Evolutionary conservation across 2,113 vertebrate species (phyloP).

Genomic region (Semnornis frantzii): DNA sequence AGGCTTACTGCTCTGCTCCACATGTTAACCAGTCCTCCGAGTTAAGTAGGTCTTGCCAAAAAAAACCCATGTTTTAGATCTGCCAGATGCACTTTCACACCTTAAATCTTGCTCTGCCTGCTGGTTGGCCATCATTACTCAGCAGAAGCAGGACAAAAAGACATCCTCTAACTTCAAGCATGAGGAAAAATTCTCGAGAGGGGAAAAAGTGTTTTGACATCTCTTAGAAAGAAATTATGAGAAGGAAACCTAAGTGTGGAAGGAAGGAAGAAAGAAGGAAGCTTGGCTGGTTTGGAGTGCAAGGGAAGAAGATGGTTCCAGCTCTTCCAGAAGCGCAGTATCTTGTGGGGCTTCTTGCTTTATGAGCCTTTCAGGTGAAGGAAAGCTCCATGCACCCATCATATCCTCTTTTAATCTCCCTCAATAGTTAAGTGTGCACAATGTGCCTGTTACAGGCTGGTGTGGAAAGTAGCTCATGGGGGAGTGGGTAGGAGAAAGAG

Average conservation of each 20-base stretch:
- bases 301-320: background rate
- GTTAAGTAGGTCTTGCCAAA: background rate
- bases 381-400: background rate
- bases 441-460: background rate
- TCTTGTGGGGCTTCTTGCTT: accelerated
- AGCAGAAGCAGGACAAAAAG: background rate
- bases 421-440: background rate
- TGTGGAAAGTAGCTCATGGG: background rate
- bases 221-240: background rate
- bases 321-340: accelerated
- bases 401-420: background rate
- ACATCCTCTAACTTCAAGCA: background rate
- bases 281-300: background rate
- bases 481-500: background rate
- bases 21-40: background rate
- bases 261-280: too few species aligned
- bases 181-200: background rate
- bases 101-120: background rate
- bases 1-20: background rate
- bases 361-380: background rate
- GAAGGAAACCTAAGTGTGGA: background rate
- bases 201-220: background rate
- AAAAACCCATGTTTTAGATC: background rate
- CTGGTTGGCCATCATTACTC: background rate
- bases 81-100: background rate